Evolutionary conservation across 2,888 invertebrate genomes (phyloP).

Genomic region (Hydriomena furcata): DNA sequence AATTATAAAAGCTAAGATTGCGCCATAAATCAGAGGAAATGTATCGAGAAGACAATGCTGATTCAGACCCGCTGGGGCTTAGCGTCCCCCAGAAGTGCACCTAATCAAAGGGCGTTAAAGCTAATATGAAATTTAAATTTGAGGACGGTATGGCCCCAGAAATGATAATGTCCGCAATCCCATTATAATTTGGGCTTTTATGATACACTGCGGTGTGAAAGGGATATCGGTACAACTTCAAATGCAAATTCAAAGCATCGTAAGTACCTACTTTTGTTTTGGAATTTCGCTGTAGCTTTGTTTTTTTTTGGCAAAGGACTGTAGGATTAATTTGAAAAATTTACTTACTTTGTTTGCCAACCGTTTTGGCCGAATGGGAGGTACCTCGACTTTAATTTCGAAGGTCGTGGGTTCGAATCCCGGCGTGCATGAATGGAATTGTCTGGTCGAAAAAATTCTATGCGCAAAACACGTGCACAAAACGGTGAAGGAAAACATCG

Average conservation of each 20-base stretch:
- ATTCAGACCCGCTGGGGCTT: slow-evolving; percentile 33
- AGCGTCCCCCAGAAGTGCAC: slow-evolving; percentile 31
- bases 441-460: no score
- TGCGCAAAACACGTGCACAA: no score
- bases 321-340: no score
- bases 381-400: no score
- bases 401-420: no score
- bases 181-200: slow-evolving; percentile 28
- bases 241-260: slow-evolving; percentile 19
- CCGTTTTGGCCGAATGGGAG: no score
- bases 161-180: slow-evolving; percentile 40
- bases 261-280: neutral
- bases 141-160: slow-evolving; percentile 33
- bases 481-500: no score
- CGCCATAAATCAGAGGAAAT: slow-evolving; percentile 33
- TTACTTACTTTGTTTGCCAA: no score
- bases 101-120: slow-evolving; percentile 43
- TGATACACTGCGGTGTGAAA: slow-evolving; percentile 30
- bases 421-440: no score
- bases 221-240: slow-evolving; percentile 28
- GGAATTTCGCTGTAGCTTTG: no score
- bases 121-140: slow-evolving; percentile 57
- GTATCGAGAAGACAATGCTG: slow-evolving; percentile 32
- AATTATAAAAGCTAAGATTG: slow-evolving; percentile 33
- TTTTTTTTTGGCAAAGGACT: no score